A percentile compares a stretch with the other conserved stretches of the same genome.
These are phyloP conservation scores for Canis aureus DNA, from an alignment of 2,113 vertebrate species.

Conservation along the genomic window DNA sequence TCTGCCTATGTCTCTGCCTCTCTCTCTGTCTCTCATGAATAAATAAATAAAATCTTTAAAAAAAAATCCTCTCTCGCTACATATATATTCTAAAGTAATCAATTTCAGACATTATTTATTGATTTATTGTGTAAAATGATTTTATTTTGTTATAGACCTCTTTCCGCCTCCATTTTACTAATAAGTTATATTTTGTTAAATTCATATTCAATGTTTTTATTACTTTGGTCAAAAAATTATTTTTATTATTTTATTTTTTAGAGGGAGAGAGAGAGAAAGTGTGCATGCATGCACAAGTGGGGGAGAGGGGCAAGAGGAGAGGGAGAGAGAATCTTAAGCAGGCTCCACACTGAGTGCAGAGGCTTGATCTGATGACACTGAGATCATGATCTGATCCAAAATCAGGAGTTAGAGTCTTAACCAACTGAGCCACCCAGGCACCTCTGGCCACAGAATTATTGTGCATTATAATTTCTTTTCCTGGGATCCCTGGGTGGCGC, in stretches of 20 bases:
- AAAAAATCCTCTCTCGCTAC: not conserved
- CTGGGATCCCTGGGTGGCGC: no score
- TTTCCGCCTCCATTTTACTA: not conserved
- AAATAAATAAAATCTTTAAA: no score
- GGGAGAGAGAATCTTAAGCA: not conserved
- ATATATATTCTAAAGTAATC: not conserved
- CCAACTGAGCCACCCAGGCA: not conserved
- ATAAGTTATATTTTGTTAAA: not conserved
- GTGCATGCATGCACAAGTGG: not conserved
- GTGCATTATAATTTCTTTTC: not conserved
- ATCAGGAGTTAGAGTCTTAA: not conserved
- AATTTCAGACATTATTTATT: not conserved
- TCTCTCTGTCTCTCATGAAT: no score
- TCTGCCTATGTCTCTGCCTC: no score
- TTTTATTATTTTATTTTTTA: not conserved
- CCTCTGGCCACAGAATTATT: not conserved
- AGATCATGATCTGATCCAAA: not conserved
- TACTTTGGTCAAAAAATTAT: not conserved
- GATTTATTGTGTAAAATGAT: not conserved
- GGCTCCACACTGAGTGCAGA: not conserved
- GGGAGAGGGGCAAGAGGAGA: not conserved
- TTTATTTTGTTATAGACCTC: not conserved
- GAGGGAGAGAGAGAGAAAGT: not conserved
- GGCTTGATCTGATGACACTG: not conserved
- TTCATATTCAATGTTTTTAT: not conserved